Evolutionary conservation across 2,113 vertebrate species (phyloP).

Genomic region (Puffinus mauretanicus): DNA sequence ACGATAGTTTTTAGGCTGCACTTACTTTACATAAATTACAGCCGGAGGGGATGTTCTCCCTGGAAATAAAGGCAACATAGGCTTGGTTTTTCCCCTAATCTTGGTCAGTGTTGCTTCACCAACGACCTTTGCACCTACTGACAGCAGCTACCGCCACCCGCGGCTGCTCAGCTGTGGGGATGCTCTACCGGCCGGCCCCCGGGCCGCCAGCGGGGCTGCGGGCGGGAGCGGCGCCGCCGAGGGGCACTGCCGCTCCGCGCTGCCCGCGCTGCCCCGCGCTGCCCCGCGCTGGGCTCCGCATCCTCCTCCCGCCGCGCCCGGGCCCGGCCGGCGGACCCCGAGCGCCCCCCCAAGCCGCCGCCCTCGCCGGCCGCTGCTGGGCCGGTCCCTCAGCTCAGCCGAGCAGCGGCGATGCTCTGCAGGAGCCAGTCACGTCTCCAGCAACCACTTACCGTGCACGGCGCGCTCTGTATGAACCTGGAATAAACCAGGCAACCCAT

Average conservation of each 20-base stretch:
- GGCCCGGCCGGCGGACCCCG: background rate
- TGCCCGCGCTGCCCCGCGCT: too few relatives aligned
- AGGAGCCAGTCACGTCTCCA: background rate
- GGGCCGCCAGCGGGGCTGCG: background rate
- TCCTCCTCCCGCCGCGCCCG: background rate
- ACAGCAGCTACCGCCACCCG: background rate
- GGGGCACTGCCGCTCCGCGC: background rate
- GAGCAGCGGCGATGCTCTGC: background rate
- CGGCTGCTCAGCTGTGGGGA: background rate
- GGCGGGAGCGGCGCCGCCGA: background rate
- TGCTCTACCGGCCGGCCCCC: background rate
- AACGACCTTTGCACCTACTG: background rate
- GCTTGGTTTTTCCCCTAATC: background rate
- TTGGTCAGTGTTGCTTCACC: background rate
- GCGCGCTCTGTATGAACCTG: background rate
- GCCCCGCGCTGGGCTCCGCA: too few relatives aligned
- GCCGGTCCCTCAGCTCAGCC: background rate
- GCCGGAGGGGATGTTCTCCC: background rate
- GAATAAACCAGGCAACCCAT: background rate
- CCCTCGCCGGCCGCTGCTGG: background rate
- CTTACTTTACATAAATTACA: background rate
- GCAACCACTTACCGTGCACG: accelerated
- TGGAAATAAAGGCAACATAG: background rate
- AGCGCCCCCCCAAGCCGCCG: too few relatives aligned
- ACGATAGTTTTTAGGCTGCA: background rate